Evolutionary conservation across 2,888 invertebrate genomes (phyloP).

Genomic region (Magallana nippona): DNA sequence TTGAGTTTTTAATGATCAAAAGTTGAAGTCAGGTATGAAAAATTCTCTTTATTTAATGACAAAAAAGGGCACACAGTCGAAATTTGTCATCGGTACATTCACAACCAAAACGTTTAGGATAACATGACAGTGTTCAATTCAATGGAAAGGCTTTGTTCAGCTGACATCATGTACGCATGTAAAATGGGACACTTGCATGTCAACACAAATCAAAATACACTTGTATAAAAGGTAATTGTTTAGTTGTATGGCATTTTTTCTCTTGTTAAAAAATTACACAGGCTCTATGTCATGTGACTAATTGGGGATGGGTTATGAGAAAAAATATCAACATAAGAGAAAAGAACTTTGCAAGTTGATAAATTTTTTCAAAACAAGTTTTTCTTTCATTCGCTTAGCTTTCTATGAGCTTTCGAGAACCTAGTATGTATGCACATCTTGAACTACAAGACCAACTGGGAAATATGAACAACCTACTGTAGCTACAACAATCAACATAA

Average conservation of each 20-base stretch:
- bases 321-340: too few relatives aligned
- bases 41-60: slow-evolving; percentile 26
- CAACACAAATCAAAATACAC: neutral
- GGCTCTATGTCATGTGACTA: neutral
- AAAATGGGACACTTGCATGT: slow-evolving; percentile 28
- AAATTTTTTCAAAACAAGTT: too few relatives aligned
- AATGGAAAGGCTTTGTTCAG: slow-evolving; percentile 6
- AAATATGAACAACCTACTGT: neutral
- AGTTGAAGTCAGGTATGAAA: slow-evolving; percentile 19
- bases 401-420: too few relatives aligned
- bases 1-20: slow-evolving; percentile 6
- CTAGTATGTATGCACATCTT: too few relatives aligned
- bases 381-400: too few relatives aligned
- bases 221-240: neutral
- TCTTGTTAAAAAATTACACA: slow-evolving; percentile 8
- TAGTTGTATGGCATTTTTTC: slow-evolving; percentile 13
- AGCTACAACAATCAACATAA: neutral
- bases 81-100: slow-evolving; percentile 21
- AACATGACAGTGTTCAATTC: slow-evolving; percentile 24
- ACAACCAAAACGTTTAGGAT: neutral
- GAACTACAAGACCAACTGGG: neutral
- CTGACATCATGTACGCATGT: slow-evolving; percentile 26
- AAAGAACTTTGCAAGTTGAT: too few relatives aligned
- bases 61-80: neutral
- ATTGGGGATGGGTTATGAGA: too few relatives aligned